Evolutionary conservation across 2,113 vertebrate genomes (phyloP), one percentile per base, ranked within the genome.

Genomic region (Urocolius indicus): DNA sequence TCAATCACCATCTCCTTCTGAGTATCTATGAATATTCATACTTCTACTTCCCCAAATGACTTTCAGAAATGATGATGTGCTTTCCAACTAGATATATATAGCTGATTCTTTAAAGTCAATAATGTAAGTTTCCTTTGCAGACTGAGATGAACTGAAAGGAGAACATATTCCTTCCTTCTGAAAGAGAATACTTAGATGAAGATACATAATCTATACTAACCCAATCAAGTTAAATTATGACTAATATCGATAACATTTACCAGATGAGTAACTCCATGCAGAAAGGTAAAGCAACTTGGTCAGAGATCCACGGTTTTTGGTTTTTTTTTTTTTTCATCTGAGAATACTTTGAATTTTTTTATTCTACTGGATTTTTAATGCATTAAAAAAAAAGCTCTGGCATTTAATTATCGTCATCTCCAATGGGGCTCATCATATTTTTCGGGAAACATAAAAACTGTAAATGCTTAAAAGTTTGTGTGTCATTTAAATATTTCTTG

Each of bases 11-110:
- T 29, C 29, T 89, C 74, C 54, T 83, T 48, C 51, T 75, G 57
- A 82, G 59, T 38, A 52, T 74, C 15, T 55, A 26, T 89, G 78
- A 90, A 90, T 96, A 90, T 90, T 90, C 72, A 77, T 79, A 18
- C 13, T 41, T 41, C 38, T 91, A 81, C 20, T 90, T 81, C 17
- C 30, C n/a, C 20, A 68, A 22, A 68, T 3, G 6, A 87, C 34
- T 71, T 92, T 45, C 34, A 75, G 67, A 93, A 92, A 80, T 13
- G 9, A 34, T 84, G 27, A 68, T 81, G 46, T 1, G 13, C 36
- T 30, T 88, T 86, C 57, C 24, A 84, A 74, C 55, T 19, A 26
- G 16, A 10, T 46, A 51, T 19, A 27, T 57, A 8, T 59, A 74
- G 16, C 29, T 78, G 34, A 16, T 49, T 74, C 45, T 71, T 55